These are phyloP conservation scores for Athalia circularis DNA, from an alignment of 2,888 invertebrate genomes.

Conservation along the genomic window DNA sequence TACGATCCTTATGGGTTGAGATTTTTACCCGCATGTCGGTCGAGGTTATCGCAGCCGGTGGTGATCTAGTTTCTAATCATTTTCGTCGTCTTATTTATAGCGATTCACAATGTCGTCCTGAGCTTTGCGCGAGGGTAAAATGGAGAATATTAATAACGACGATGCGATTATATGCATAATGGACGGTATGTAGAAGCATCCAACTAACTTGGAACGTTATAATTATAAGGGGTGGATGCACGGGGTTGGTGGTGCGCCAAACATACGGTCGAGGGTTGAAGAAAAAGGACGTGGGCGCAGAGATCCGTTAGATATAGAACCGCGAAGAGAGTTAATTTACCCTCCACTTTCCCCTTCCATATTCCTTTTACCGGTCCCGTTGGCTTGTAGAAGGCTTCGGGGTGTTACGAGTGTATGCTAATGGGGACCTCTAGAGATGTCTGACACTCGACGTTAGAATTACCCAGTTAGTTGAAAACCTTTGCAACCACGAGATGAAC, in stretches of 20 bases:
- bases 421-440: slow-evolving; percentile 69
- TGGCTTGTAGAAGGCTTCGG: slow-evolving; percentile 27
- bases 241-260: slow-evolving; percentile 46
- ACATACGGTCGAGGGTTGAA: not conserved
- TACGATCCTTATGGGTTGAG: too few species aligned
- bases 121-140: not conserved
- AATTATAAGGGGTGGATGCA: slow-evolving; percentile 57
- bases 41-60: too few species aligned
- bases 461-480: slow-evolving; percentile 51
- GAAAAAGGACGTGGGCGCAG: slow-evolving; percentile 49
- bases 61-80: too few species aligned
- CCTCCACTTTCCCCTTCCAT: slow-evolving; percentile 47
- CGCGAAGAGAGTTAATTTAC: slow-evolving; percentile 64
- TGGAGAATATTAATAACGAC: slow-evolving; percentile 16
- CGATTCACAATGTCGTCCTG: too few species aligned
- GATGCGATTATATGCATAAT: not conserved
- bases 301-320: slow-evolving; percentile 37
- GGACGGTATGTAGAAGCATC: slow-evolving; percentile 22
- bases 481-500: slow-evolving; percentile 16
- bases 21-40: too few species aligned
- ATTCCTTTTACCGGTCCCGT: slow-evolving; percentile 49
- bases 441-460: slow-evolving; percentile 66
- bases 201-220: not conserved
- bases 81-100: too few species aligned
- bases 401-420: slow-evolving; percentile 69